A percentile compares a stretch with the other conserved stretches of the same genome.
phyloP scores from a whole-genome alignment of 2,113 vertebrate species.

The Protomyctophum bolini region DNA sequence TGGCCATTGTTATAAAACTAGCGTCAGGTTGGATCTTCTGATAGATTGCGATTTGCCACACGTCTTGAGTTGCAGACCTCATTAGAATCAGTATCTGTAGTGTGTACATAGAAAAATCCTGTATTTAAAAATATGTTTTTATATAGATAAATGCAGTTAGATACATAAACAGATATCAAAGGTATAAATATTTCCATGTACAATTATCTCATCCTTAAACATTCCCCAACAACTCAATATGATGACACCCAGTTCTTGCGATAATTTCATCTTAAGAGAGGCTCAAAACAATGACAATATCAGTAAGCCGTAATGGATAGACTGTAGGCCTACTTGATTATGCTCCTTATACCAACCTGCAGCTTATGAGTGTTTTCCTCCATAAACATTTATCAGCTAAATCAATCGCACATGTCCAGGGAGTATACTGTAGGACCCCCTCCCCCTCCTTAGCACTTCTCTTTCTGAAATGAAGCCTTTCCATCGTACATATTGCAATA shows the following conservation, averaged over 20 bases:
- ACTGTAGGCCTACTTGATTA: slow-evolving; percentile 14
- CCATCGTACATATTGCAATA: slow-evolving; percentile 25
- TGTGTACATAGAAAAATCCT: not conserved
- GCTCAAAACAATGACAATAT: slow-evolving; percentile 30
- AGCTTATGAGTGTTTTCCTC: slow-evolving; percentile 42
- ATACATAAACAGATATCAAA: slow-evolving; percentile 39
- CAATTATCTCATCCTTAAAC: slow-evolving; percentile 31
- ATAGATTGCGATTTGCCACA: slow-evolving; percentile 29
- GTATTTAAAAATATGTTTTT: too few relatives aligned
- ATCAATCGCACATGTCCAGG: slow-evolving; percentile 44
- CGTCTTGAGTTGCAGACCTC: slow-evolving; percentile 13
- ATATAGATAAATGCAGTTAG: too few relatives aligned
- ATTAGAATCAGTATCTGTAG: slow-evolving; percentile 16
- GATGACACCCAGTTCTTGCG: not conserved
- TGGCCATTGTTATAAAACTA: slow-evolving; percentile 26
- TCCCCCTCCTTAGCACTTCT: slow-evolving; percentile 15
- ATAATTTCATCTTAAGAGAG: slow-evolving; percentile 29
- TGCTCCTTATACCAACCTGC: slow-evolving; percentile 33
- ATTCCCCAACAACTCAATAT: not conserved
- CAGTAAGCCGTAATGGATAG: slow-evolving; percentile 33
- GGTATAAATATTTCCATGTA: slow-evolving; percentile 5
- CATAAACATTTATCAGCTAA: slow-evolving; percentile 47
- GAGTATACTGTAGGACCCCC: slow-evolving; percentile 20
- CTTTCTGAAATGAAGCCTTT: slow-evolving; percentile 45
- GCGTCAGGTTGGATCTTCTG: slow-evolving; percentile 27